Base-by-base conservation (phyloP, 2,113 vertebrate genomes). In the Thalassoma bifasciatum region DNA sequence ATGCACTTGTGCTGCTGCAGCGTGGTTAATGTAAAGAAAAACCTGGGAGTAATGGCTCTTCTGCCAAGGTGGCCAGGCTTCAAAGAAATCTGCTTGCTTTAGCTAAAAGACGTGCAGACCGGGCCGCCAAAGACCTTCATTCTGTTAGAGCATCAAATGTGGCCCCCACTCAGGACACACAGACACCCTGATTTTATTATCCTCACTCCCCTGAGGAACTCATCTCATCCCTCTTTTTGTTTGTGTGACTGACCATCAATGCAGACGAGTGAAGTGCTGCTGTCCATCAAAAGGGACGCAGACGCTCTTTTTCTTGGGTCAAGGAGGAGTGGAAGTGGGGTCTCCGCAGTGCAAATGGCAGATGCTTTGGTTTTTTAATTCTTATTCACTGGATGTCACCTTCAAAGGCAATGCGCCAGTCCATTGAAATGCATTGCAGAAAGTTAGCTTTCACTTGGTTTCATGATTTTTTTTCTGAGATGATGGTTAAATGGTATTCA, bases 41-140 rank as follows among this genome's bases (percentile, higher is more conserved):
- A 52, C 84, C 74, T 13, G 42, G 76, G 82, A 84, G 91, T 90
- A 92, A 93, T 91, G 84, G 86, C 76, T 87, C 86, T 81, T 89
- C 82, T 86, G 86, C 82, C 77, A 86, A 91, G 93, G 90, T 93
- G 91, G 90, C 87, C 87, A 68, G 69, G 84, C 88, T 90, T 94
- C 89, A 94, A 94, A 92, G 93, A 92, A 94, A 94, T 94, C 79
- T 95, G 94, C 94, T 92, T 93, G 93, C 87, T 90, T 86, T 89
- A 93, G 93, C 94, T 95, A 93, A 95, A 95, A 93, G 83, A 86
- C 85, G 58, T 81, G 69, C 59, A 75, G 79, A 64, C 83, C 30
- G 79, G 86, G 77, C 77, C 89, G 91, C 92, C 91, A 94, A 93
- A 91, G 85, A 86, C 86, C 85, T 91, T 93, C 86, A 93, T 92